Conservation (phyloP, 2,888 invertebrate species). For the Drosophila trichaetosa region DNA sequence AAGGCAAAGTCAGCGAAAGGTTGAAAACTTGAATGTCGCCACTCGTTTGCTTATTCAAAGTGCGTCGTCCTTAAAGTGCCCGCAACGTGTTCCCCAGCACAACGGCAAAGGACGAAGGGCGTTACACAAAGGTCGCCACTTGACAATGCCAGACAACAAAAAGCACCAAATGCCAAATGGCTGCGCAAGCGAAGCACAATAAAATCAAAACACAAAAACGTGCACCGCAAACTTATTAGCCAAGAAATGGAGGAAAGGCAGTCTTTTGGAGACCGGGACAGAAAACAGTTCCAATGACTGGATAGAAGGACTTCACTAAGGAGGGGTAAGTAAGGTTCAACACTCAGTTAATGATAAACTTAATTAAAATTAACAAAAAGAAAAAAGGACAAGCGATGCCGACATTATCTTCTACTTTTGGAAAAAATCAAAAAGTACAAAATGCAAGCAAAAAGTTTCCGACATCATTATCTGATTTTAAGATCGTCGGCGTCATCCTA, state of each 20-base stretch:
- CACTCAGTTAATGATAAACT: constrained; percentile 20
- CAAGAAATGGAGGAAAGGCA: background rate
- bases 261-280: background rate
- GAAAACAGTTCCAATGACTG: constrained; percentile 1
- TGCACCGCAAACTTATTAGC: constrained; percentile 55
- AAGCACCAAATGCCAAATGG: constrained; percentile 32
- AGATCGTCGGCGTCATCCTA: background rate
- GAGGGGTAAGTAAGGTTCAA: constrained; percentile 2
- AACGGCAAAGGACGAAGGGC: constrained; percentile 15
- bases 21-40: constrained; percentile 26
- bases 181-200: constrained; percentile 44
- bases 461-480: background rate
- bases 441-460: background rate
- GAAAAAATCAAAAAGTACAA: background rate
- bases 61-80: constrained; percentile 73
- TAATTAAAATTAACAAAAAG: constrained; percentile 24
- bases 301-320: background rate
- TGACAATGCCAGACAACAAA: constrained; percentile 28
- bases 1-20: constrained; percentile 55
- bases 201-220: constrained; percentile 68
- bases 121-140: constrained; percentile 43
- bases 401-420: background rate
- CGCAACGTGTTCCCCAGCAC: constrained; percentile 59
- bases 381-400: background rate
- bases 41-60: constrained; percentile 61